Conservation (phyloP, 1,140 invertebrate species). For the Leptopilina clavipes region DNA sequence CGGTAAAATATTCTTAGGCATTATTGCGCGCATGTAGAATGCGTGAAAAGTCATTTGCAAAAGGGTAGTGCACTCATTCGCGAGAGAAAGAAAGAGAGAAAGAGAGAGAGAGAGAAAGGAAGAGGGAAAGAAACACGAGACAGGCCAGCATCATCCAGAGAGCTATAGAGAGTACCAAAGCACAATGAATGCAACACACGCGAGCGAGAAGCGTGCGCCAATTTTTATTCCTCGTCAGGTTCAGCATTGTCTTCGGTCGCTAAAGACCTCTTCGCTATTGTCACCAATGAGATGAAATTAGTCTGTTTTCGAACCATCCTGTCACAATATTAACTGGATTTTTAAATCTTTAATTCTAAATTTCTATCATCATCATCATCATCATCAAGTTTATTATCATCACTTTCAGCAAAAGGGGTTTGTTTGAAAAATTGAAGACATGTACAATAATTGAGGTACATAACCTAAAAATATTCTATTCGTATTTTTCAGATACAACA, state of each 20-base stretch:
- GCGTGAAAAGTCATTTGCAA: constrained; percentile 64
- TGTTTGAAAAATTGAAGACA: no score
- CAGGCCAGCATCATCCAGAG: constrained; percentile 37
- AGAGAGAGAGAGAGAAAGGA: no score
- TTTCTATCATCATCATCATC: no score
- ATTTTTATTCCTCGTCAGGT: constrained; percentile 25
- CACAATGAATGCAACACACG: constrained; percentile 27
- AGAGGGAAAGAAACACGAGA: constrained; percentile 48
- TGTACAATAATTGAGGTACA: no score
- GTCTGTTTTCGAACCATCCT: background rate
- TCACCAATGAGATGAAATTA: constrained; percentile 9
- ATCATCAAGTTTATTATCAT: no score
- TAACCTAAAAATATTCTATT: no score
- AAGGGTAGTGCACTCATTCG: constrained; percentile 40
- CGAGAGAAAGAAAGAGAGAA: no score
- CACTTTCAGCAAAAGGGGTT: no score
- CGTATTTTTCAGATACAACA: no score
- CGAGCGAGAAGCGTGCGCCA: constrained; percentile 30
- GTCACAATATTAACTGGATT: constrained; percentile 1
- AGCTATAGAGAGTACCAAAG: background rate
- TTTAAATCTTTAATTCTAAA: background rate
- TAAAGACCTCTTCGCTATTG: constrained; percentile 28
- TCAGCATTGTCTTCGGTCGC: constrained; percentile 6
- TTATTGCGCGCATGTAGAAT: constrained; percentile 53
- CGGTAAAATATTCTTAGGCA: constrained; percentile 28